phyloP scores from a whole-genome alignment of 1,140 invertebrate species.

The Aricia agestis region DNA sequence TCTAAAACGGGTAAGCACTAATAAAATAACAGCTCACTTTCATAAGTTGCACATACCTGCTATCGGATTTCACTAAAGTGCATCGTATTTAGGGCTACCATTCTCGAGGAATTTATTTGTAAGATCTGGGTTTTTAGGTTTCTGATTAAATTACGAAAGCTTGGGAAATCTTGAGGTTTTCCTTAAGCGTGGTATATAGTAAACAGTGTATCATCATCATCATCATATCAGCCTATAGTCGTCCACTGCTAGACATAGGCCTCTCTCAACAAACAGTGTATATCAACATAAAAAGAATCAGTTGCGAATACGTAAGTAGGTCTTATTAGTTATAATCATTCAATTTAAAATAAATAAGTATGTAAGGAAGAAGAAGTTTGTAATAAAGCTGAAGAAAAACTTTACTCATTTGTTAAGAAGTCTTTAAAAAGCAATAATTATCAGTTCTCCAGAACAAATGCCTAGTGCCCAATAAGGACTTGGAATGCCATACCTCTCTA shows the following conservation, averaged over 20 bases:
- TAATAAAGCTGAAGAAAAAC: no score
- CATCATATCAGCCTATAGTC: no score
- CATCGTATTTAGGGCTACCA: background rate
- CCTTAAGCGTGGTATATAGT: background rate
- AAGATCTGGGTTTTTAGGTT: background rate
- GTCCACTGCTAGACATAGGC: no score
- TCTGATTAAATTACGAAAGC: background rate
- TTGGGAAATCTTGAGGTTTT: background rate
- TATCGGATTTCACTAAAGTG: constrained; percentile 15
- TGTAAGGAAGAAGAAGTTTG: background rate
- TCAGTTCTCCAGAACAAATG: no score
- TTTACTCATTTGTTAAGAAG: no score
- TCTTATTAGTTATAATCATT: no score
- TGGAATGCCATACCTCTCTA: no score
- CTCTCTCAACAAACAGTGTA: no score
- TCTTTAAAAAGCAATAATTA: no score
- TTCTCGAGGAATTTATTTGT: background rate
- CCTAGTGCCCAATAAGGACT: no score
- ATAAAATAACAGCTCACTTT: constrained; percentile 5
- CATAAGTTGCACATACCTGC: constrained; percentile 12
- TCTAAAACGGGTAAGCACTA: background rate
- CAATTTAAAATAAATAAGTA: no score
- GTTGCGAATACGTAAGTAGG: background rate
- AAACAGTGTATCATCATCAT: background rate
- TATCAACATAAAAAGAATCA: background rate